Evolutionary conservation across 2,113 vertebrate species (phyloP), one percentile per base, ranked within the genome.

Genomic region (Calyptommatus sinebrachiatus): DNA sequence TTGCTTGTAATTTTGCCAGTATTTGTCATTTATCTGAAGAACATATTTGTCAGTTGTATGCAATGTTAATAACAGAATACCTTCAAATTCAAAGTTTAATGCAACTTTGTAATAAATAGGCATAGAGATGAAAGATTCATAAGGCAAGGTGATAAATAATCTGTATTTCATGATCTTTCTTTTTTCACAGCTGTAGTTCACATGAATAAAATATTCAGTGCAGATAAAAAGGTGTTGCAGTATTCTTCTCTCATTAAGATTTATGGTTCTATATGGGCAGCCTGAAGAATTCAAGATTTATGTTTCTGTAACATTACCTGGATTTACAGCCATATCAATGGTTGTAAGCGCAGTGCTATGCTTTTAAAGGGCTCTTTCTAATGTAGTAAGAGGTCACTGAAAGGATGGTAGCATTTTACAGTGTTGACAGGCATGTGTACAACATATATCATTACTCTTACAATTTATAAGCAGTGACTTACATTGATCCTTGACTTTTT

Each of bases 121-220:
- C 79, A 50, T 70, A 81, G 5, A 90, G 83, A 89, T 87, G 8
- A 91, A 90, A 89, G 89, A 85, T 76, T 79, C 78, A 63, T 73
- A 20, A 83, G 88, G 68, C 87, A 77, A 35, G 85, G 50, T 82
- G 80, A 90, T 92, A 92, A 75, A 90, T 86, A 84, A 91, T 91
- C 91, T 92, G 86, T 73, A 69, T 26, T 45, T 41, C 12, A 29
- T 67, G 5, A 8, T 57, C 60, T 83, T 86, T n/a, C 18, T 60
- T 90, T 91, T 92, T 82, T 91, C 90, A 90, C 1, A 18, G 14
- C 87, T 85, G 89, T 89, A 91, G 89, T 94, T 94, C 92, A 85
- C 87, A 83, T 70, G 87, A 92, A 88, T 92, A 80, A 92, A 94
- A 89, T 89, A 81, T 81, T 94, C 92, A 85, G 84, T 91, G 92